Percentiles rank a stretch among this genome's conserved stretches.
These are phyloP conservation scores for Epinephelus lanceolatus DNA, from an alignment of 2,113 vertebrate species.

Conservation along the genomic window DNA sequence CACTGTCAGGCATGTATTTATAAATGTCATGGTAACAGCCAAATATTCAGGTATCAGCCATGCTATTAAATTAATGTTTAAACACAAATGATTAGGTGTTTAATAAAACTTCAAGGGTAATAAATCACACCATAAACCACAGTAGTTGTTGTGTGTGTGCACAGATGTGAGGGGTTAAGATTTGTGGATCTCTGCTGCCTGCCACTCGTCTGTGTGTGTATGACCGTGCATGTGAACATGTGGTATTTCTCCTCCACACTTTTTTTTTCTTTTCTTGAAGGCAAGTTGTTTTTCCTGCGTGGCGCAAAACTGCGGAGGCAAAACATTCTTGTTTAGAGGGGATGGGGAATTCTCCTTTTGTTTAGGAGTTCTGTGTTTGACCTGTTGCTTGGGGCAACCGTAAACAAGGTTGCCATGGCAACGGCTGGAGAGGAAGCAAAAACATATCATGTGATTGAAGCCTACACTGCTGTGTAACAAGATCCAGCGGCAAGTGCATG, in stretches of 20 bases:
- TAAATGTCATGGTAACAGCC: conserved; percentile 54
- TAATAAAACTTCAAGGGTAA: conserved; percentile 37
- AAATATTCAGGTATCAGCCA: conserved; percentile 29
- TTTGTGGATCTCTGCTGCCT: conserved; percentile 20
- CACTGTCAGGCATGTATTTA: conserved; percentile 19
- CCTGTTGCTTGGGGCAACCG: conserved; percentile 85
- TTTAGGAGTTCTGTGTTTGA: conserved; percentile 87
- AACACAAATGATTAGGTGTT: conserved; percentile 46
- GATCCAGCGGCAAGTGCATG: conserved; percentile 75
- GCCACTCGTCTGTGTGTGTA: conserved; percentile 17
- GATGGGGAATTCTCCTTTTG: conserved; percentile 83
- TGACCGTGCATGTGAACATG: conserved; percentile 25
- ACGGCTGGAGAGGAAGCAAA: conserved; percentile 83
- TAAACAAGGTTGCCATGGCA: conserved; percentile 87
- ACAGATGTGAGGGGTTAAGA: conserved; percentile 14
- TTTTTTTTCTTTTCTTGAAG: neutral
- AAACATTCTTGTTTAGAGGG: conserved; percentile 75
- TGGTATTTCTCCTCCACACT: conserved; percentile 45
- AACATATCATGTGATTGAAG: conserved; percentile 87
- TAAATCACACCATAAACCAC: conserved; percentile 41
- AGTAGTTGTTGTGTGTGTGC: conserved; percentile 3
- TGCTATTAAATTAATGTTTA: conserved; percentile 26
- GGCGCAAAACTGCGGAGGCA: conserved; percentile 52
- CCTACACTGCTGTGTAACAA: conserved; percentile 79
- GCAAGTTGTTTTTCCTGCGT: conserved; percentile 49